Evolutionary conservation across 2,888 invertebrate genomes (phyloP), one percentile per base, ranked within the genome.

Genomic region (Euproctis similis): DNA sequence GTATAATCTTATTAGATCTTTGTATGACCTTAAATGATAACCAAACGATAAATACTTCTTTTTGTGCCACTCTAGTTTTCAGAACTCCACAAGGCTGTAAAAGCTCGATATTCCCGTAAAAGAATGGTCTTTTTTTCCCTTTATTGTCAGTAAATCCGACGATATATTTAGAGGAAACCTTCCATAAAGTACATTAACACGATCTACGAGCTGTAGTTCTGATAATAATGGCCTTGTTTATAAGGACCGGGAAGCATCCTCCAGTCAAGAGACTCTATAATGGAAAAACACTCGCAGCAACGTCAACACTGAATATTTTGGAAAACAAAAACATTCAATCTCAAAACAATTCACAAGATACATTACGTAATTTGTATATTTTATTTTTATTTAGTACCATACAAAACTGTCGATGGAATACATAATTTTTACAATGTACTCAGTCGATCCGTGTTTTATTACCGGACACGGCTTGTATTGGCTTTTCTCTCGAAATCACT

Each of bases 211-310:
- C 67, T 51, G 58, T 75, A 71, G 71, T 69, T 74, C 61, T 74
- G 67, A 71, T 75, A 62, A 67, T 77, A 73, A 77, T 67, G 67
- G 67, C 42, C 63, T 73, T 76, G 77, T 77, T 77, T 77, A 75
- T 77, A 70, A 60, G 49, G 41, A 57, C 47, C 55, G 56, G 55
- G 46, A 53, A 50, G 42, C 51, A 9, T 23, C 50, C 40, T 44
- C 29, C 30, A 39, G 37, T 57, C 42, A 46, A 56, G 56, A 56
- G 46, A 53, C 49, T 41, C 51, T 12, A 12, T 51, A 39, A 29
- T 30, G 47, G 56, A 60, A 59, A 63, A 46, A 48, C 49, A 47
- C 42, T 37, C 29, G 28, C 35, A 49, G 41, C 41, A 39, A 31
- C 44, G 36, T 31, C 49, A 52, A 48, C 44, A 53, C 8, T 8